These are phyloP conservation scores for Drosophila vallismaia DNA, from an alignment of 2,888 invertebrate genomes.

Conservation along the genomic window DNA sequence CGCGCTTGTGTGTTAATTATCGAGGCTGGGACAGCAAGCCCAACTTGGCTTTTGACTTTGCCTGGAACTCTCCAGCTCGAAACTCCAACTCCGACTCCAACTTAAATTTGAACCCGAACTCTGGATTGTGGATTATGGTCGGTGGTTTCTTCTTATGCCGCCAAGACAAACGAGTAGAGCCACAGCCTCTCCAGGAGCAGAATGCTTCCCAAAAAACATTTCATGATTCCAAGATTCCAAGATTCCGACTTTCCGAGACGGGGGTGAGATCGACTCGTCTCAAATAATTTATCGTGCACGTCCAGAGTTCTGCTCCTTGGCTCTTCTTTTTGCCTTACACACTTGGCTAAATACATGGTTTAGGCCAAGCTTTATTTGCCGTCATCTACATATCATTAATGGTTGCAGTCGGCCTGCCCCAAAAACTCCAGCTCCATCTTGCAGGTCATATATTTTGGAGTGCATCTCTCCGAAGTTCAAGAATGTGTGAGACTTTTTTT, in stretches of 20 bases:
- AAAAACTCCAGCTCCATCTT: slow-evolving; percentile 4
- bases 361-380: slow-evolving; percentile 10
- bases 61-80: slow-evolving; percentile 1
- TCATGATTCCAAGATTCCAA: background rate
- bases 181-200: slow-evolving; percentile 64
- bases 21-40: slow-evolving; percentile 43
- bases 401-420: slow-evolving; percentile 4
- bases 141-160: slow-evolving; percentile 38
- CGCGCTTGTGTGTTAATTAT: slow-evolving; percentile 74
- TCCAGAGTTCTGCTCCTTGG: slow-evolving; percentile 24
- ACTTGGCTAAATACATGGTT: slow-evolving; percentile 27
- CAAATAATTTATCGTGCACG: slow-evolving; percentile 69
- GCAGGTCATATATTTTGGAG: slow-evolving; percentile 2
- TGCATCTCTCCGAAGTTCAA: background rate
- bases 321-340: slow-evolving; percentile 12
- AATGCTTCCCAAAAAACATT: slow-evolving; percentile 26
- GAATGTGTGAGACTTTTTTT: background rate
- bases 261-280: slow-evolving; percentile 70
- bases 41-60: slow-evolving; percentile 31
- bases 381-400: slow-evolving; percentile 39
- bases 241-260: slow-evolving; percentile 40
- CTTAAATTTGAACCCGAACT: slow-evolving; percentile 29
- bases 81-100: slow-evolving; percentile 1
- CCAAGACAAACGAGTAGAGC: slow-evolving; percentile 68
- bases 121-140: slow-evolving; percentile 20